Base-by-base conservation (phyloP, 1,140 invertebrate genomes). In the Leptinotarsa texana region DNA sequence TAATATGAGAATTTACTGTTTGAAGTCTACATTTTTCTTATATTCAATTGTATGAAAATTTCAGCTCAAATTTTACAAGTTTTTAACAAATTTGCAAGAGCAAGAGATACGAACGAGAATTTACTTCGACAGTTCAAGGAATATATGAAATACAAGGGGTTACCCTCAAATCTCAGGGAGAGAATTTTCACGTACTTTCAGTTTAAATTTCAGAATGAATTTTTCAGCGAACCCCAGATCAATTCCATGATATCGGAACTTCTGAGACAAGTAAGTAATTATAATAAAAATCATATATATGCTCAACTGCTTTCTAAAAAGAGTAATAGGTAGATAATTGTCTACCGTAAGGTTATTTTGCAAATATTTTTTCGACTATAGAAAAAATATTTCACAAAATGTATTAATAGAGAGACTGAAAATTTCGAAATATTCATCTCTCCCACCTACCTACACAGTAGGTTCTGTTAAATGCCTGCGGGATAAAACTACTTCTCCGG, bases 191-290 rank as follows among this genome's bases (percentile, higher is more conserved):
- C 69, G 18, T 81, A 80, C 48, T 81, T 79, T 69, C 77, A 82
- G 48, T 82, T 81, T 49, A 76, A 72, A 27, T 82, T 80, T 63
- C 81, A 82, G 68, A 79, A 79, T 69, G 74, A 76, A 6, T 80
- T 81, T 69, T 81, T 77, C 65, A 70, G 77, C 17, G 81, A 82
- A 63, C 17, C 57, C 2, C 74, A 77, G 24, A 77, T 80, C 33
- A 33, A 79, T 5, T 15, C 42, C 15, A 79, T 77, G 18, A 17
- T 80, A 21, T 75, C 79, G 1, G 68, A 74, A 8, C 72, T 70
- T 49, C 51, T 79, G 57, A 65, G 62, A n/a, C 57, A 74, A 57
- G 77, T 76, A 72, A 57, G 49, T 51, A 51, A n/a, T 51, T 6
- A 27, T 57, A n/a, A n/a, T 57, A 57, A 57, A 33, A 33, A 33